Percentiles rank a stretch among this genome's conserved stretches.
phyloP scores from a whole-genome alignment of 2,113 vertebrate genomes.

The Puntigrus tetrazona region DNA sequence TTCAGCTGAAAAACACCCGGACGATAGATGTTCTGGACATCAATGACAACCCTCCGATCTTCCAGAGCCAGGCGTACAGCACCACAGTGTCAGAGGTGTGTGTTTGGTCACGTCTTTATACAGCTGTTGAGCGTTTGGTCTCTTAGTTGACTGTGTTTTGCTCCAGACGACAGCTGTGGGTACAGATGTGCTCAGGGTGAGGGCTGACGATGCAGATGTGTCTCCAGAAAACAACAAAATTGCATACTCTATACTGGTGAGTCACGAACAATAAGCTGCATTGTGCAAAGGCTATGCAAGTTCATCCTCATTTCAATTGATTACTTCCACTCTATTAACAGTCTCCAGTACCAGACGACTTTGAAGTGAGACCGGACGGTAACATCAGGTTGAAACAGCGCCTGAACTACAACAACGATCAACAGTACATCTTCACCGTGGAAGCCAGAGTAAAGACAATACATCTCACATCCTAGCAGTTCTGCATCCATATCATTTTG shows the following conservation, averaged over 20 bases:
- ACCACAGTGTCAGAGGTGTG: conserved; percentile 72
- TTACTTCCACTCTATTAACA: conserved; percentile 42
- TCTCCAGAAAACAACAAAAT: conserved; percentile 57
- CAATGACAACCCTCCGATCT: conserved; percentile 75
- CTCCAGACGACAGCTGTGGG: conserved; percentile 32
- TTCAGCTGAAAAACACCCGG: conserved; percentile 59
- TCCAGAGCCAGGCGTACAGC: conserved; percentile 58
- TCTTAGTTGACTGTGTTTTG: not conserved
- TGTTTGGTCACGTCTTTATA: no score
- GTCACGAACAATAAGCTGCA: not conserved
- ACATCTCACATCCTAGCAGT: not conserved
- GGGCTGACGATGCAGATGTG: conserved; percentile 71
- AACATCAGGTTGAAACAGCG: conserved; percentile 62
- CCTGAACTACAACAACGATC: conserved; percentile 74
- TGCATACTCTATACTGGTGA: conserved; percentile 72
- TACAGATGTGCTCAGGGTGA: conserved; percentile 64
- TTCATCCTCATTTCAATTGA: not conserved
- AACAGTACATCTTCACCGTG: conserved; percentile 70
- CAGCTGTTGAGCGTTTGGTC: not conserved
- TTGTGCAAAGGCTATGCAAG: not conserved
- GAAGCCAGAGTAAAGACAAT: conserved; percentile 69
- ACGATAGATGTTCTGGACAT: conserved; percentile 56
- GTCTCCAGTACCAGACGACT: conserved; percentile 69
- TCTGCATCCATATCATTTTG: not conserved
- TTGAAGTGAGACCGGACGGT: conserved; percentile 69